A percentile compares a stretch with the other conserved stretches of the same genome.
Conservation (phyloP, 2,113 vertebrate genomes). For the Archilochus colubris region DNA sequence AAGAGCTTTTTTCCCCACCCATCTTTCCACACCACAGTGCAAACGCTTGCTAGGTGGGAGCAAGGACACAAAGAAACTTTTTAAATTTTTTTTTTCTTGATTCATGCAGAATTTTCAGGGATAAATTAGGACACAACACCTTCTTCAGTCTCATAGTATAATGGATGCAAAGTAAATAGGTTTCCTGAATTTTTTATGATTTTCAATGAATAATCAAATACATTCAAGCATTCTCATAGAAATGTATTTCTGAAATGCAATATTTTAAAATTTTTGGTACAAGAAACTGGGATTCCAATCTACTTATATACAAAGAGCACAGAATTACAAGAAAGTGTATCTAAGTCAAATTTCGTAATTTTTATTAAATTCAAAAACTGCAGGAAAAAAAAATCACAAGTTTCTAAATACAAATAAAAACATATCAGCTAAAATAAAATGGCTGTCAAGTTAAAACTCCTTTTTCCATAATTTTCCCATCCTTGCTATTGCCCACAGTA, state of each 20-base stretch:
- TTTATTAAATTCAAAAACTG: conserved; percentile 68
- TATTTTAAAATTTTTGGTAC: conserved; percentile 32
- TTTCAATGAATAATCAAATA: conserved; percentile 27
- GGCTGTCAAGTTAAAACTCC: conserved; percentile 52
- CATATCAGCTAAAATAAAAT: conserved; percentile 56
- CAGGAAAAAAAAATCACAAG: conserved; percentile 53
- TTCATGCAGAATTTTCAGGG: neutral
- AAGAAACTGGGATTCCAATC: conserved; percentile 20
- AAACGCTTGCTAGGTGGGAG: neutral
- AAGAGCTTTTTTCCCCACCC: neutral
- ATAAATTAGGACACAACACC: neutral
- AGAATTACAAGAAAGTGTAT: conserved; percentile 50
- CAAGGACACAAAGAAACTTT: neutral
- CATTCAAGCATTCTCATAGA: conserved; percentile 17
- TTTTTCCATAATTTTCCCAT: conserved; percentile 5
- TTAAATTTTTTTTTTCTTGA: neutral
- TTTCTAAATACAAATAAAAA: conserved; percentile 69
- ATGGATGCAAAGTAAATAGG: neutral
- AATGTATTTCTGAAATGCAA: conserved; percentile 1
- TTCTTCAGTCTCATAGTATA: neutral
- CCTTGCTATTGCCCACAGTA: conserved; percentile 31
- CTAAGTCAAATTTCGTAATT: conserved; percentile 60
- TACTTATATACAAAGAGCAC: conserved; percentile 55
- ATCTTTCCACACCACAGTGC: neutral
- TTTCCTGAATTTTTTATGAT: neutral